phyloP scores from a whole-genome alignment of 2,888 invertebrate species.

The Gandaritis pyraliata region DNA sequence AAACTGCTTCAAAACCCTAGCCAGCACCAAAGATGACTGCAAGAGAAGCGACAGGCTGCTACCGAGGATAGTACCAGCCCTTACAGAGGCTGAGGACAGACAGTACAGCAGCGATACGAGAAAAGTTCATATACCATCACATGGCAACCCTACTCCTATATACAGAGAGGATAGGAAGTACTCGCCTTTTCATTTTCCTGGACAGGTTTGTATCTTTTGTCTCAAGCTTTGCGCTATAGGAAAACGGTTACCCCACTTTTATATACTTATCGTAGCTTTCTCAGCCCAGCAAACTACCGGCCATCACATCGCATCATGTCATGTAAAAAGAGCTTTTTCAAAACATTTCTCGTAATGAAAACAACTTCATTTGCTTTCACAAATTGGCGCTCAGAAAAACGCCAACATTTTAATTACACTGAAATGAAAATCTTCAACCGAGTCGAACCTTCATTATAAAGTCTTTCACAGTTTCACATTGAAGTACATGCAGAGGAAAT shows the following conservation, averaged over 20 bases:
- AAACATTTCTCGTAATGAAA: no score
- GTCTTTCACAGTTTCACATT: slow-evolving; percentile 20
- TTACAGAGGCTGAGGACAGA: slow-evolving; percentile 28
- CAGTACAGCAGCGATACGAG: slow-evolving; percentile 45
- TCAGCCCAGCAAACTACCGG: no score
- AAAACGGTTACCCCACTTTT: no score
- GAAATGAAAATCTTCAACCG: slow-evolving; percentile 17
- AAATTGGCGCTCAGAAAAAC: neutral
- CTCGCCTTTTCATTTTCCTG: slow-evolving; percentile 68
- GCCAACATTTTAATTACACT: slow-evolving; percentile 10
- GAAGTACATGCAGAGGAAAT: slow-evolving; percentile 33
- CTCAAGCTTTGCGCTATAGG: neutral
- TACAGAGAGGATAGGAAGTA: slow-evolving; percentile 58
- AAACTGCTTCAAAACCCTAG: slow-evolving; percentile 41
- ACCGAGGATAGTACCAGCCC: slow-evolving; percentile 9
- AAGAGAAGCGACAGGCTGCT: slow-evolving; percentile 37
- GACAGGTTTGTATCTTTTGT: slow-evolving; percentile 59
- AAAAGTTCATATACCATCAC: slow-evolving; percentile 53
- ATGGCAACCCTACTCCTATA: slow-evolving; percentile 50
- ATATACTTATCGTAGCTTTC: no score
- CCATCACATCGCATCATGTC: no score
- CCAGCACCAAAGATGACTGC: slow-evolving; percentile 38
- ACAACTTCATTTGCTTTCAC: neutral
- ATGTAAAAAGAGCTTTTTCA: no score
- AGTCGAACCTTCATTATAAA: slow-evolving; percentile 16